These are phyloP conservation scores for Acridotheres tristis DNA, from an alignment of 2,797 vertebrate species.

Conservation along the genomic window DNA sequence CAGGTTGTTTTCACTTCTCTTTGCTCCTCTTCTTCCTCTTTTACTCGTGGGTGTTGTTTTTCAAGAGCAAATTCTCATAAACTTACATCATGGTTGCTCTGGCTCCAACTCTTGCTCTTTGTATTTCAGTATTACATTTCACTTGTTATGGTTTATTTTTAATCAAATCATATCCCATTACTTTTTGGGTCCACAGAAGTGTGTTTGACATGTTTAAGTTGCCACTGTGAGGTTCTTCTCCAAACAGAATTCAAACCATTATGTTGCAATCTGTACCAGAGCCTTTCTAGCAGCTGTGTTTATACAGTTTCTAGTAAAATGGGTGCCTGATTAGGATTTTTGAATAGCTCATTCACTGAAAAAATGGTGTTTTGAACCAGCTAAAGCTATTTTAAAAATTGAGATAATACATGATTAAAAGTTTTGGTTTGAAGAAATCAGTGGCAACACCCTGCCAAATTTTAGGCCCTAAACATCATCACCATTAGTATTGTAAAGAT, in stretches of 20 bases:
- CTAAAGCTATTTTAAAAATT: conserved; percentile 45
- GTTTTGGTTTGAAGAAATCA: conserved; percentile 28
- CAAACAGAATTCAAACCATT: conserved; percentile 32
- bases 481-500: neutral
- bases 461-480: conserved; percentile 1
- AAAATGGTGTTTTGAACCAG: conserved; percentile 49
- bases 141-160: neutral
- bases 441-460: conserved; percentile 29
- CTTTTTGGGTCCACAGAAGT: neutral
- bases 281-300: conserved; percentile 61
- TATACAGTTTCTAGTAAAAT: conserved; percentile 44
- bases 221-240: conserved; percentile 19
- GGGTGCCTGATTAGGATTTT: conserved; percentile 48
- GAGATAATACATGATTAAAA: conserved; percentile 51
- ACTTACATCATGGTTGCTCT: neutral
- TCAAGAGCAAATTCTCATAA: neutral
- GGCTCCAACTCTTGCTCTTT: neutral
- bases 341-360: conserved; percentile 44
- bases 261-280: conserved; percentile 15
- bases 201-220: conserved; percentile 20
- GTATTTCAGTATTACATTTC: neutral
- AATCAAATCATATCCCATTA: neutral
- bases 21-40: neutral
- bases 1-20: neutral
- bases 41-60: neutral